Conservation (phyloP, 1,140 invertebrate species). For the Cherax quadricarinatus region DNA sequence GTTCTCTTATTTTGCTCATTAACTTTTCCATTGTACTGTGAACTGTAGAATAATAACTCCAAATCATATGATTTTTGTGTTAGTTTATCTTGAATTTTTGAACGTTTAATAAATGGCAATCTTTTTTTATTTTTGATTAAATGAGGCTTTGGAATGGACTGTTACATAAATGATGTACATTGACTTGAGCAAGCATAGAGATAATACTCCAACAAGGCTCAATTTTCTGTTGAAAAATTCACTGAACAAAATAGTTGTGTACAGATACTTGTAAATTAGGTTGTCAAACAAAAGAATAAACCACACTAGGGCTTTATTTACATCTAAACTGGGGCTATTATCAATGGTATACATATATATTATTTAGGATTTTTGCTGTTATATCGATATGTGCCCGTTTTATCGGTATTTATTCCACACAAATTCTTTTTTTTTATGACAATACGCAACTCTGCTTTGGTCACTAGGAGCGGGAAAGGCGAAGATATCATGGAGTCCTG, state of each 20-base stretch:
- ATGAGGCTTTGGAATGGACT: not conserved
- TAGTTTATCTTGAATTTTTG: too few relatives aligned
- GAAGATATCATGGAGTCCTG: slow-evolving; percentile 91
- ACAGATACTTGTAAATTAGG: not conserved
- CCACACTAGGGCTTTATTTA: too few relatives aligned
- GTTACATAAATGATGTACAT: not conserved
- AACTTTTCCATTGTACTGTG: too few relatives aligned
- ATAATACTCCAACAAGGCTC: slow-evolving; percentile 65
- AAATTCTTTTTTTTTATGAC: not conserved
- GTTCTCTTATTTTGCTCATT: too few relatives aligned
- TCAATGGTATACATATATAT: not conserved
- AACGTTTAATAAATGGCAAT: not conserved
- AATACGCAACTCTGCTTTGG: not conserved
- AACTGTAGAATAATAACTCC: too few relatives aligned
- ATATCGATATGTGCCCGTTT: not conserved
- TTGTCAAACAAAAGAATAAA: too few relatives aligned
- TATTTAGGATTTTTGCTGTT: not conserved
- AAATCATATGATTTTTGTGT: too few relatives aligned
- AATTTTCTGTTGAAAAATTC: slow-evolving; percentile 45
- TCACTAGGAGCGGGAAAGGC: slow-evolving; percentile 89
- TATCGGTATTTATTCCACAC: not conserved
- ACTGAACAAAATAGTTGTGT: not conserved
- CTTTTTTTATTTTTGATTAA: not conserved
- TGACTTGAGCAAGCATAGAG: not conserved
- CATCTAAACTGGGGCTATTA: not conserved